Evolutionary conservation across 2,888 invertebrate species (phyloP).

Genomic region (Diachrysia chrysitis): DNA sequence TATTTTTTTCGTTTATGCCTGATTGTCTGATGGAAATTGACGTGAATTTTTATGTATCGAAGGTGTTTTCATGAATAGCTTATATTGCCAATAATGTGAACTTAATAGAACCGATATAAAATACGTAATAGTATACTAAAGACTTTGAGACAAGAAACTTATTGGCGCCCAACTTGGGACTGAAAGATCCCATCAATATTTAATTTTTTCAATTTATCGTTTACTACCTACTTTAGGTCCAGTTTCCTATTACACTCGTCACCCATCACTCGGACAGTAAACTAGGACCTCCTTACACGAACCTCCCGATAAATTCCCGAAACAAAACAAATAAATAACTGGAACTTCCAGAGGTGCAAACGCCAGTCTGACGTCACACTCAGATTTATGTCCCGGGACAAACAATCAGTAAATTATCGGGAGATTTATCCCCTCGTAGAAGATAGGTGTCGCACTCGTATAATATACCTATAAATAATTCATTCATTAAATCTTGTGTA

Average conservation of each 20-base stretch:
- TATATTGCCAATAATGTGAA: slow-evolving; percentile 20
- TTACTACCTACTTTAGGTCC: slow-evolving; percentile 11
- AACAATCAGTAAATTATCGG: slow-evolving; percentile 81
- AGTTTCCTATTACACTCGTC: slow-evolving; percentile 14
- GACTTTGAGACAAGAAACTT: slow-evolving; percentile 9
- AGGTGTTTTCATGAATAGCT: slow-evolving; percentile 35
- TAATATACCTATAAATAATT: slow-evolving; percentile 62
- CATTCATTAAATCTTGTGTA: slow-evolving; percentile 51
- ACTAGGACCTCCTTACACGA: slow-evolving; percentile 48
- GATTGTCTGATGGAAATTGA: slow-evolving; percentile 46
- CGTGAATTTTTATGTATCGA: slow-evolving; percentile 36
- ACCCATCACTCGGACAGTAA: slow-evolving; percentile 45
- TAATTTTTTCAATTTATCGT: slow-evolving; percentile 34
- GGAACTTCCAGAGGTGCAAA: slow-evolving; percentile 68
- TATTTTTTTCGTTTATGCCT: slow-evolving; percentile 64
- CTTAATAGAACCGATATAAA: slow-evolving; percentile 18
- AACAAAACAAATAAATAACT: slow-evolving; percentile 81
- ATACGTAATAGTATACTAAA: slow-evolving; percentile 17
- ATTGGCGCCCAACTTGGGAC: slow-evolving; percentile 44
- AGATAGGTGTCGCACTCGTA: slow-evolving; percentile 68
- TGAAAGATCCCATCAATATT: slow-evolving; percentile 13
- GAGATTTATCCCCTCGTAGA: slow-evolving; percentile 72
- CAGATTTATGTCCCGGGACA: slow-evolving; percentile 66
- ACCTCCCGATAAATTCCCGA: slow-evolving; percentile 65
- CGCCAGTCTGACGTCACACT: slow-evolving; percentile 49